A percentile compares a stretch with the other conserved stretches of the same genome.
phyloP scores from a whole-genome alignment of 1,140 invertebrate genomes.

The Drosophila nebulosa region DNA sequence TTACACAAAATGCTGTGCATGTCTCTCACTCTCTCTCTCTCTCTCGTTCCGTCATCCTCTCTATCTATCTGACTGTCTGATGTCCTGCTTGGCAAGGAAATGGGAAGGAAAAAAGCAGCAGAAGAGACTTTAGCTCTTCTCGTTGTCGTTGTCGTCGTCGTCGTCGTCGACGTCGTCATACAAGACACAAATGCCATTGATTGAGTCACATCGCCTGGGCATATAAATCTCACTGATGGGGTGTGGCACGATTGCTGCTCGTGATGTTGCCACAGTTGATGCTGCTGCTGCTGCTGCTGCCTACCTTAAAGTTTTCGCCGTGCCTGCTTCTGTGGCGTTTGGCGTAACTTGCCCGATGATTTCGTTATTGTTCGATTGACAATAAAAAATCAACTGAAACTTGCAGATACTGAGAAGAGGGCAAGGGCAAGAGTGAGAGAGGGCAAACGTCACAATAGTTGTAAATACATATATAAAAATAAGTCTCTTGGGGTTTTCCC shows the following conservation, averaged over 20 bases:
- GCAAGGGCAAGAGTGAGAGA: constrained; percentile 10
- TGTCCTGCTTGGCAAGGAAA: constrained; percentile 37
- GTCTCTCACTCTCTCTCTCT: constrained; percentile 28
- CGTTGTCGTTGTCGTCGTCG: background rate
- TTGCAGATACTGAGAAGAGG: constrained; percentile 31
- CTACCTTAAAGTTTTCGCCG: constrained; percentile 76
- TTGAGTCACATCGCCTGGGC: constrained; percentile 77
- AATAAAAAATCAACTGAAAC: constrained; percentile 78
- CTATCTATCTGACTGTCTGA: constrained; percentile 45
- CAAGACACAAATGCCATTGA: constrained; percentile 75
- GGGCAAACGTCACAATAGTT: constrained; percentile 10
- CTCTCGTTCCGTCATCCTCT: background rate
- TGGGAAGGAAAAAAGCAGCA: background rate
- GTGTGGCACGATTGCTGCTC: constrained; percentile 52
- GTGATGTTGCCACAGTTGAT: constrained; percentile 8
- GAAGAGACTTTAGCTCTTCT: background rate
- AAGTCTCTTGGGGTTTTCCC: constrained; percentile 50
- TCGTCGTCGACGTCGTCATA: constrained; percentile 43
- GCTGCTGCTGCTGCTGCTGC: constrained; percentile 40
- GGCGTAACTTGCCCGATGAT: constrained; percentile 76
- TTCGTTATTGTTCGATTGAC: constrained; percentile 79
- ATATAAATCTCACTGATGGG: constrained; percentile 78
- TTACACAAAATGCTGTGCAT: constrained; percentile 78
- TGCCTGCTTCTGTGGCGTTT: constrained; percentile 62
- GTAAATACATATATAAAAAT: constrained; percentile 54